These are phyloP conservation scores for Pammene fasciana DNA, from an alignment of 2,888 invertebrate species.

Conservation along the genomic window DNA sequence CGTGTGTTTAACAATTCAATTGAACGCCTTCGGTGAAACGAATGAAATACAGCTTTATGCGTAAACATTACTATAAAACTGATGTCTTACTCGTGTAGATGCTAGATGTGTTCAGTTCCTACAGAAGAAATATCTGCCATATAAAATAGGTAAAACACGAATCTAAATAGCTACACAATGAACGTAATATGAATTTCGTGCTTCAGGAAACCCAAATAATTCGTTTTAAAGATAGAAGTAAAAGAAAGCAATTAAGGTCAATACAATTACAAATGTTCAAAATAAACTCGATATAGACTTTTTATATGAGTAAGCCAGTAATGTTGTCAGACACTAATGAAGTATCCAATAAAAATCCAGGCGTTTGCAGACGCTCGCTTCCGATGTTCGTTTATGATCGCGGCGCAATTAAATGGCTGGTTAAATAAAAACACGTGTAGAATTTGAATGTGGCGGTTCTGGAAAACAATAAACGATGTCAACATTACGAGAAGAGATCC, in stretches of 20 bases:
- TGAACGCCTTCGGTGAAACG: constrained; percentile 18
- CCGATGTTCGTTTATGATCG: constrained; percentile 7
- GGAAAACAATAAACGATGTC: constrained; percentile 39
- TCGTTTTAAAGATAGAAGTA: neutral
- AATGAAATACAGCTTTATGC: constrained; percentile 2
- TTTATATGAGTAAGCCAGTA: neutral
- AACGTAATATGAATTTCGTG: no score
- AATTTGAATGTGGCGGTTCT: constrained; percentile 27
- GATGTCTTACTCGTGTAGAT: constrained; percentile 10
- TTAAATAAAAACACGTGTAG: constrained; percentile 36
- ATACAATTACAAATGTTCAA: neutral
- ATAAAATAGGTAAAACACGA: no score
- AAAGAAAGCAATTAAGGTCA: neutral
- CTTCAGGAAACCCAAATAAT: neutral
- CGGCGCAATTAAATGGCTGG: constrained; percentile 24
- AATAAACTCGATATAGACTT: neutral
- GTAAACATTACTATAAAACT: neutral
- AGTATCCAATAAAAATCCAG: constrained; percentile 17
- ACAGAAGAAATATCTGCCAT: no score
- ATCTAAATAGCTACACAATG: no score
- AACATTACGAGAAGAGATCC: constrained; percentile 34
- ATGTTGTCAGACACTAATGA: constrained; percentile 7
- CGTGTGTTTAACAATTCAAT: constrained; percentile 33
- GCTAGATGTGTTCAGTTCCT: neutral
- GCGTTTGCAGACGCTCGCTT: constrained; percentile 4